Base-by-base conservation (phyloP, 2,888 invertebrate species). In the Ormyrus nitidulus region DNA sequence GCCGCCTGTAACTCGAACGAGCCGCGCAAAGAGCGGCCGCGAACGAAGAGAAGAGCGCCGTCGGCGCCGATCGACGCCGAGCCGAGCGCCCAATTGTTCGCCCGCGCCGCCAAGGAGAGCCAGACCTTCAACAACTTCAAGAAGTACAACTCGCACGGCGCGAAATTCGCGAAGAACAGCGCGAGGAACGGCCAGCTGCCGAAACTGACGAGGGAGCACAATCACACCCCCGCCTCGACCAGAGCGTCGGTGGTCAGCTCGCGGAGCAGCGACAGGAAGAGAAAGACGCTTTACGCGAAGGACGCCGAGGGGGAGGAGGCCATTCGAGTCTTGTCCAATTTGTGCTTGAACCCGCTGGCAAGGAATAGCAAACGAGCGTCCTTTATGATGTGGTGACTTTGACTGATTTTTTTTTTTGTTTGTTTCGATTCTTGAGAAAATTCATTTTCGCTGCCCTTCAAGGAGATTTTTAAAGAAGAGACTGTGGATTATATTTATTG, bases 321-420 rank as follows among this genome's bases (percentile, higher is more conserved):
- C 48, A 86, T 88, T 0, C 84, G 87, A 62, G 89, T 86, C 46
- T 82, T 90, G 9, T 87, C 86, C 7, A 88, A 80, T 71, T 84
- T 90, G 56, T 90, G 90, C 71, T 79, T 90, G 66, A 90, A 90
- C 85, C 90, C 90, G 13, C 83, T 90, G 48, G 90, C 90, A 1
- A 84, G 88, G 54, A 87, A 83, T 59, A 86, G 84, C 51, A 87
- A 87, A 81, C 82, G 86, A 11, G 85, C 87, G 44, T 82, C 86
- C 5, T 88, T 88, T 70, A 90, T 90, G 89, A 89, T 90, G 54
- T 90, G 90, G 90, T 90, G 66, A 87, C 13, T n/a, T 8, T 5
- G 19, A 7, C 6, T 58, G 6, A 0, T 1, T 44, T 49, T 13
- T 44, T 10, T 13, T 59, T 0, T 7, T 59, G n/a, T 69, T 46